Base-by-base conservation (phyloP, 2,113 vertebrate genomes). In the Forbesichthys papilliferus region DNA sequence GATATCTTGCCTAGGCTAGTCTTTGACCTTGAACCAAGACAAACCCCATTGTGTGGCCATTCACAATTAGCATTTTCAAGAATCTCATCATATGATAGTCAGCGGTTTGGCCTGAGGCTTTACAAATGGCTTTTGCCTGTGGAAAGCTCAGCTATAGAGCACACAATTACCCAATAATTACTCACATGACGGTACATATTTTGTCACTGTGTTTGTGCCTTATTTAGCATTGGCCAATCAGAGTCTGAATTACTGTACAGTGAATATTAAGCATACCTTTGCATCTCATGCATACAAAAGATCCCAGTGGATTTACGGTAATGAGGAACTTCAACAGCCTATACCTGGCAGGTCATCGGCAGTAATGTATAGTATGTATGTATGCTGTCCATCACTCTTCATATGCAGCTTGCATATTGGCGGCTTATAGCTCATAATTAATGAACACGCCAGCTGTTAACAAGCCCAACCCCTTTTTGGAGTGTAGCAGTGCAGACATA, bases 371-470 rank as follows among this genome's bases (percentile, higher is more conserved):
- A 48, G 61, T 33, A 11, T 54, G 61, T 36, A 54, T 66, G 66
- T 55, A 53, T 52, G 53, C 53, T 27, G 48, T 60, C 75, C 48
- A 66, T 56, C 7, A 13, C 11, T 46, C 46, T 58, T 27, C 14
- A 49, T 67, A 72, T 61, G 58, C 34, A 51, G 58, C 64, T 66
- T 71, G 55, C 66, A 48, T 71, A 53, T 27, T 62, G 64, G 79
- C 33, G 56, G 64, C 64, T 9, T 64, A 75, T 80, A 52, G 79
- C 84, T 79, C 36, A 77, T 75, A n/a, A 57, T 72, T 68, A 46
- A 61, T 56, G 14, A 51, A 18, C 7, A 49, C 73, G 34, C 63
- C 86, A 84, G 79, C 77, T 88, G 75, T 85, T 84, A 47, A 18
- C 47, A 61, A 54, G 48, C 53, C 69, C 66, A 61, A 11, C 4